Evolutionary conservation across 2,113 vertebrate genomes (phyloP).

Genomic region (Cephalophus harveyi): DNA sequence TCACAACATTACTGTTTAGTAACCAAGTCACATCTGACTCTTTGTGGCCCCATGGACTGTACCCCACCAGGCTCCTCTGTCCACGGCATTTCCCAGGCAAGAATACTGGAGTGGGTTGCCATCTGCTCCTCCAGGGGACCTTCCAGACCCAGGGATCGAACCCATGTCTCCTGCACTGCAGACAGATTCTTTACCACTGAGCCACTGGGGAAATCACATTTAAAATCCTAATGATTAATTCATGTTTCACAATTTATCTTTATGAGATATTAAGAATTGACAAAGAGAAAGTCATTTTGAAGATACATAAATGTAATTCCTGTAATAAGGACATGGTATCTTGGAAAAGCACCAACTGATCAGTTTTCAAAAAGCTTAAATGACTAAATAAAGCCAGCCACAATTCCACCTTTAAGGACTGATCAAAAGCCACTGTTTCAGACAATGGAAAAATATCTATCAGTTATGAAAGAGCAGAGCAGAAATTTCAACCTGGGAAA

Average conservation of each 20-base stretch:
- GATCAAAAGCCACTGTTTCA: not conserved
- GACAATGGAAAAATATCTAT: not conserved
- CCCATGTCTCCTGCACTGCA: not conserved
- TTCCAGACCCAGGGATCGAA: not conserved
- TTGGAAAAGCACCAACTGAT: not conserved
- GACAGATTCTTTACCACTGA: not conserved
- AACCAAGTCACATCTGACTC: not conserved
- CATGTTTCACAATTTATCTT: not conserved
- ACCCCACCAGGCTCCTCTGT: not conserved
- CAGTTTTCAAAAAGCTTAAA: constrained; percentile 14
- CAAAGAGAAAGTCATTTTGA: not conserved
- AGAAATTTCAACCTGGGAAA: not conserved
- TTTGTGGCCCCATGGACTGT: not conserved
- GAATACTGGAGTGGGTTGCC: not conserved
- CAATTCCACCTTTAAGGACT: not conserved
- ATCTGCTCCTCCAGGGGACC: not conserved
- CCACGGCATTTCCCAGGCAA: not conserved
- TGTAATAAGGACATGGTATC: not conserved
- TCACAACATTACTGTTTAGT: not conserved
- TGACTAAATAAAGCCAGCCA: constrained; percentile 4
- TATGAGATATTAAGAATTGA: constrained; percentile 5
- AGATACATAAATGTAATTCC: not conserved
- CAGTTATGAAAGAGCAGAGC: not conserved
- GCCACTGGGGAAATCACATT: not conserved
- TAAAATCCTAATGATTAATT: constrained; percentile 24